Evolutionary conservation across 2,797 vertebrate genomes (phyloP), one percentile per base, ranked within the genome.

Genomic region (Sebastes flavidus): DNA sequence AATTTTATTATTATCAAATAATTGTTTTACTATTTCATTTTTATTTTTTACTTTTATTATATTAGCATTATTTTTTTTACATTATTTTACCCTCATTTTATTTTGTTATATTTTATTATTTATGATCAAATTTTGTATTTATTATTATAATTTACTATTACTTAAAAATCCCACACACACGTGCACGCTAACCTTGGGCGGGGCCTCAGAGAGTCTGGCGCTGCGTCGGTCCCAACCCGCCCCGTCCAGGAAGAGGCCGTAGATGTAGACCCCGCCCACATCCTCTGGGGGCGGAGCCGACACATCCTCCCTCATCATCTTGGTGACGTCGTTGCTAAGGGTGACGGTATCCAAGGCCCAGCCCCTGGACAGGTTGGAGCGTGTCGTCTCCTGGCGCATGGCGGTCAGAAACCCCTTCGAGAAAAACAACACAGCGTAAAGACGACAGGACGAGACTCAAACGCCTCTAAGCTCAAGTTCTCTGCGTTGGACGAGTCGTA

Each of bases 261-360:
- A 94, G 29, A 97, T 95, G 61, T 97, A 97, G 87, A 97, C 96
- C 1, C 97, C 97, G 3, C 96, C 96, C 0, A 96, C 30, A 29
- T 97, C 96, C 55, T 93, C 94, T 1, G 96, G 93, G 52, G 96
- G 96, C 2, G 96, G 94, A 2, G 91, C 91, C 7, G 63, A 81
- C 60, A 97, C 93, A 8, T 95, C 96, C 88, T 97, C 97, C 81
- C 88, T 96, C 96, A 97, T 96, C 96, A 97, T 95, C 81, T 90
- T 95, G 63, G 96, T 97, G 80, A 97, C 96, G n/a, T 97, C 95
- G 10, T 96, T 97, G 84, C 85, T 93, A 10, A 97, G 91, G 84
- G 94, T 75, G 36, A 97, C 96, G 2, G 90, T 96, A 80, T 97
- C 97, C 4, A 97, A 89, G 5, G 96, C 94, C 97, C 97, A 97